Base-by-base conservation (phyloP, 2,888 invertebrate genomes). In the Trichacis sp. region DNA sequence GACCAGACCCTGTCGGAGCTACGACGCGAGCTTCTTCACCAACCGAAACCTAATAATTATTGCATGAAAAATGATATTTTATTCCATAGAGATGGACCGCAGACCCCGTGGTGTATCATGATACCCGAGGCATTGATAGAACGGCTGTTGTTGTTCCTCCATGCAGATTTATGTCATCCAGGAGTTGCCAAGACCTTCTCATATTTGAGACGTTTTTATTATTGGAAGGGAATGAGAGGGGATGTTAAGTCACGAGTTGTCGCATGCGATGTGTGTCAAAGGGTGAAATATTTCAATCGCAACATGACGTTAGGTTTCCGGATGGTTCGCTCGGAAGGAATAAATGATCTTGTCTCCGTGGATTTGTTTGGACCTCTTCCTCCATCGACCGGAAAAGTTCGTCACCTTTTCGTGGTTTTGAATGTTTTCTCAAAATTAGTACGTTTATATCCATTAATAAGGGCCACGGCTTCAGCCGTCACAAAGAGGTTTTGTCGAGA, bases 331-430 rank as follows among this genome's bases (percentile, higher is more conserved):
- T 40, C 40, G 4, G 19, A 46, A 29, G 20, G 11, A 5, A 18
- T 19, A 11, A 2, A 11, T n/a, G n/a, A n/a, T n/a, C n/a, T n/a
- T n/a, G n/a, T n/a, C n/a, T n/a, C n/a, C n/a, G n/a, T n/a, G n/a
- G 19, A 46, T 46, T 46, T 14, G 17, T 46, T n/a, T 19, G 46
- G 46, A 11, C 46, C 46, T 46, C 9, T 19, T 2, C 46, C 46
- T 2, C 20, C 2, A 4, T 2, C 3, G 19, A 4, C 46, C 4
- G 46, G n/a, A n/a, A 19, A 19, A n/a, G 46, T 46, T 11, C 19
- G 19, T 6, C 19, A 46, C 20, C 9, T 46, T 24, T 46, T 46
- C 12, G 46, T 46, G 8, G 8, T 19, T 11, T 12, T 46, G 1
- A 19, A 46, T 19, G 46, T 46, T n/a, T n/a, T n/a, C n/a, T n/a